These are phyloP conservation scores for Trididemnum nubilum DNA, from an alignment of 23 tunicate genomes.

Conservation along the genomic window DNA sequence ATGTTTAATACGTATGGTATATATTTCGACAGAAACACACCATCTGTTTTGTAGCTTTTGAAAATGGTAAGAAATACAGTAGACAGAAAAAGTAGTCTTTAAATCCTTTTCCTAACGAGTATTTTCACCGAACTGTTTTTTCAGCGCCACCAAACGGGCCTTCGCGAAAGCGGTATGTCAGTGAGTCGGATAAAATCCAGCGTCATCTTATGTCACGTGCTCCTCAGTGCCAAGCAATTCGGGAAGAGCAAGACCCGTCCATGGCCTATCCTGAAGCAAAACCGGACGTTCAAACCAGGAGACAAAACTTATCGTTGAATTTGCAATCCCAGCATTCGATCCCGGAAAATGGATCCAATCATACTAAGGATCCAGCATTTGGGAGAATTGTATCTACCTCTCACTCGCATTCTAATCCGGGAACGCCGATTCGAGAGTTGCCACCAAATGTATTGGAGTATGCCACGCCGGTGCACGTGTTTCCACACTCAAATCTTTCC, in stretches of 20 bases:
- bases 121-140: no score
- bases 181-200: slow-evolving; percentile 4
- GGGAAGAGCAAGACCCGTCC: slow-evolving; percentile 7
- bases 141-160: slow-evolving; percentile 15
- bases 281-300: not conserved
- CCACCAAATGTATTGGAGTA: slow-evolving; percentile 28
- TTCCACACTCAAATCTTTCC: not conserved
- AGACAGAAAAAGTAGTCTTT: no score
- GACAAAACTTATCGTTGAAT: not conserved
- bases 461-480: not conserved
- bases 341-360: not conserved
- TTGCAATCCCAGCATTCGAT: not conserved
- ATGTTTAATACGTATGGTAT: no score
- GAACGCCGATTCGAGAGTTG: slow-evolving; percentile 38
- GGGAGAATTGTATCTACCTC: not conserved
- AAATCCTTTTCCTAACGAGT: no score
- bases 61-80: no score
- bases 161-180: slow-evolving; percentile 5
- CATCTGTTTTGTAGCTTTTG: no score
- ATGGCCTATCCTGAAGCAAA: not conserved
- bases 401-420: slow-evolving; percentile 43
- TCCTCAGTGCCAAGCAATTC: not conserved
- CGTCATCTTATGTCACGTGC: not conserved
- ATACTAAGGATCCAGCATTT: not conserved
- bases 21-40: no score